phyloP scores from a whole-genome alignment of 2,113 vertebrate species.

The Rhinichthys klamathensis region DNA sequence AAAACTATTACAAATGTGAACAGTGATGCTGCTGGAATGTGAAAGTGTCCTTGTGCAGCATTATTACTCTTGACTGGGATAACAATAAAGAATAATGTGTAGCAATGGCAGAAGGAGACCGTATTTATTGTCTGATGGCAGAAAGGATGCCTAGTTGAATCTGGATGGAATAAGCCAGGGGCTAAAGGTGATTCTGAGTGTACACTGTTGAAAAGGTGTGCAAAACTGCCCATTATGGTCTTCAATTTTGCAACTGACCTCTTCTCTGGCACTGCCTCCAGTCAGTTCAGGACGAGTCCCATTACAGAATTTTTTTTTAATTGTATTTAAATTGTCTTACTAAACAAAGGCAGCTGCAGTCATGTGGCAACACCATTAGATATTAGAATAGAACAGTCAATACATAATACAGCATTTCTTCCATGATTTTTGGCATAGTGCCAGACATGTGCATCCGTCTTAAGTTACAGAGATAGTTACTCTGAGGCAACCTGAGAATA shows the following conservation, averaged over 20 bases:
- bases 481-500: background rate
- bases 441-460: background rate
- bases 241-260: background rate
- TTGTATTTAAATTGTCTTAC: background rate
- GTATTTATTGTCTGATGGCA: background rate
- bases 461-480: background rate
- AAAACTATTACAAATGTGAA: conserved; percentile 1
- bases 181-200: conserved; percentile 17
- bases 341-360: background rate
- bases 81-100: conserved; percentile 8
- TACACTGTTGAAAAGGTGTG: background rate
- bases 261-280: background rate
- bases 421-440: conserved; percentile 54
- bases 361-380: background rate
- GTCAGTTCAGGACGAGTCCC: background rate
- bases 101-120: background rate
- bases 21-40: background rate
- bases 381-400: background rate
- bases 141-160: conserved; percentile 12
- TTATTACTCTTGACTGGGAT: conserved; percentile 12
- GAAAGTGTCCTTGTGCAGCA: conserved; percentile 4
- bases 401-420: conserved; percentile 42
- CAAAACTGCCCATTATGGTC: background rate
- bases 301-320: background rate
- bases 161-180: background rate